Evolutionary conservation across 2,888 invertebrate species (phyloP).

Genomic region (Agrotis puta): DNA sequence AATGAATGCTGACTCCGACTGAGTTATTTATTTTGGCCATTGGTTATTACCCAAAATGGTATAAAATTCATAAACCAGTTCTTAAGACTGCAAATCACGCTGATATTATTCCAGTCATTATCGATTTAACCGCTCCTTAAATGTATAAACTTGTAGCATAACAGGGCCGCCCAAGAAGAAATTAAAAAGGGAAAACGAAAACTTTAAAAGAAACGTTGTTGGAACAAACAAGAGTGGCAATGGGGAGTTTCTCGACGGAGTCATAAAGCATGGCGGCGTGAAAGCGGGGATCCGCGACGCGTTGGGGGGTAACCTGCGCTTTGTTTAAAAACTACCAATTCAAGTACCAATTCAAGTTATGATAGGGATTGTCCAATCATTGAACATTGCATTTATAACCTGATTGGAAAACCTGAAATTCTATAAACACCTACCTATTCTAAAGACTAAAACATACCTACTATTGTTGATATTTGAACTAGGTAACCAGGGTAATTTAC

Average conservation of each 20-base stretch:
- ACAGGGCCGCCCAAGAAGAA: slow-evolving; percentile 18
- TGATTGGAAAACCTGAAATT: too few relatives aligned
- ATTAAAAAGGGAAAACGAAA: slow-evolving; percentile 53
- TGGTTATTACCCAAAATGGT: slow-evolving; percentile 15
- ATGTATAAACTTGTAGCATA: slow-evolving; percentile 13
- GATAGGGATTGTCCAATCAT: not conserved
- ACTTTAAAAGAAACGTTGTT: slow-evolving; percentile 55
- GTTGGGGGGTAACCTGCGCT: slow-evolving; percentile 43
- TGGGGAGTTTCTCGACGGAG: slow-evolving; percentile 54
- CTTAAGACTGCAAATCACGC: not conserved
- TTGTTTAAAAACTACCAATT: slow-evolving; percentile 36
- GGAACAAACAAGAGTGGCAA: slow-evolving; percentile 39
- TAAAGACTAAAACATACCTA: too few relatives aligned
- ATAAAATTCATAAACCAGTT: slow-evolving; percentile 6
- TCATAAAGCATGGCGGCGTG: slow-evolving; percentile 63
- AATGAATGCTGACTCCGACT: too few relatives aligned
- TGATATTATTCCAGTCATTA: slow-evolving; percentile 8
- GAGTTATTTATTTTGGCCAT: not conserved
- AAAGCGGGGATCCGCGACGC: slow-evolving; percentile 52
- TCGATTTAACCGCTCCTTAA: slow-evolving; percentile 19
- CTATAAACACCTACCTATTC: too few relatives aligned
- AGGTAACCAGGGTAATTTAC: too few relatives aligned
- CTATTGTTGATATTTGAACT: too few relatives aligned
- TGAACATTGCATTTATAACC: not conserved
- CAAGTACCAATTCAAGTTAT: slow-evolving; percentile 22